Evolutionary conservation across 2,888 invertebrate species (phyloP).

Genomic region (Tryphoninae sp.): DNA sequence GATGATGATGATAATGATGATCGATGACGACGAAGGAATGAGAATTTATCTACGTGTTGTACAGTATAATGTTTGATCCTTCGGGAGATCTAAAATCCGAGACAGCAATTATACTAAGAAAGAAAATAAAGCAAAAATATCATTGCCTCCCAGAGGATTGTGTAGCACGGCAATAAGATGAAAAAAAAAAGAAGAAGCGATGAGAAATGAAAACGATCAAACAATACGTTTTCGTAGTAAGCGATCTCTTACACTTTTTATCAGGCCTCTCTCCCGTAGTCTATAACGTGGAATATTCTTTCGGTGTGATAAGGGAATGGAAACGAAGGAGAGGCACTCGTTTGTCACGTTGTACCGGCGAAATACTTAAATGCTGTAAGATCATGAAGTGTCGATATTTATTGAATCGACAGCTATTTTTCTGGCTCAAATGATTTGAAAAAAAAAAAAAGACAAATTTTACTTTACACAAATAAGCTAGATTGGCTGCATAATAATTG

Average conservation of each 20-base stretch:
- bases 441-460: neutral
- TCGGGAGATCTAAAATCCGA: conserved; percentile 68
- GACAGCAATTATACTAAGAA: conserved; percentile 57
- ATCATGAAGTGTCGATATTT: conserved; percentile 42
- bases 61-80: conserved; percentile 65
- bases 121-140: conserved; percentile 44
- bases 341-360: conserved; percentile 10
- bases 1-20: conserved; percentile 11
- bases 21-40: conserved; percentile 39
- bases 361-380: conserved; percentile 31
- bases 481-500: conserved; percentile 37
- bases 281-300: conserved; percentile 32
- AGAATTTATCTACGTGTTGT: conserved; percentile 54
- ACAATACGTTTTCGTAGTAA: conserved; percentile 53
- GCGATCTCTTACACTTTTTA: conserved; percentile 56
- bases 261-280: conserved; percentile 45
- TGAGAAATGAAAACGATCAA: conserved; percentile 33
- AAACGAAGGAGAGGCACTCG: conserved; percentile 18
- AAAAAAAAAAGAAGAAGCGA: conserved; percentile 8
- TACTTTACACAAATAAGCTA: neutral
- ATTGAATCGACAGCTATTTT: conserved; percentile 55
- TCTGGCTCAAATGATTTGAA: conserved; percentile 35
- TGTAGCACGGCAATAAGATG: conserved; percentile 70
- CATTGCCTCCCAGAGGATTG: conserved; percentile 71
- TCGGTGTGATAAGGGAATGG: conserved; percentile 6